Evolutionary conservation across 2,888 invertebrate genomes (phyloP).

Genomic region (Tribolium freemani): DNA sequence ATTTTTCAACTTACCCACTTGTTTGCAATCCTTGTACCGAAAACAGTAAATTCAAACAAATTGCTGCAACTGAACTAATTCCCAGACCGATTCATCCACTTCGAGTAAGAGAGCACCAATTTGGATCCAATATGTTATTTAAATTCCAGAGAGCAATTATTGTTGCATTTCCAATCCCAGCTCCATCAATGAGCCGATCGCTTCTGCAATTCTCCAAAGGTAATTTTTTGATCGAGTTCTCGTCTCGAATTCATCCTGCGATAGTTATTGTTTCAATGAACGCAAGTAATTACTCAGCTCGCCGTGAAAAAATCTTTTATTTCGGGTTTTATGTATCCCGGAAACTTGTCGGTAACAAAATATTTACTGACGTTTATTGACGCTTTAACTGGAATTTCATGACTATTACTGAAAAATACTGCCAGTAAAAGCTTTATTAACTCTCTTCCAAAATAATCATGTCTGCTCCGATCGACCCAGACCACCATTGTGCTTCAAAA

Average conservation of each 20-base stretch:
- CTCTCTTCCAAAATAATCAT: slow-evolving; percentile 39
- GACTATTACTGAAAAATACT: slow-evolving; percentile 40
- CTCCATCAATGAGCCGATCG: background rate
- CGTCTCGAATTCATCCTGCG: background rate
- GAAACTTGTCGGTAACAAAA: slow-evolving; percentile 45
- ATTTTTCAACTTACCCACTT: too few species aligned
- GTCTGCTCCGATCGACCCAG: slow-evolving; percentile 9
- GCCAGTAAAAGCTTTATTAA: slow-evolving; percentile 45
- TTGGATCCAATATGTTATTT: background rate
- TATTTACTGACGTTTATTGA: slow-evolving; percentile 45
- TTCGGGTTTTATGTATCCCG: slow-evolving; percentile 43
- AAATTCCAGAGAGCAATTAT: background rate
- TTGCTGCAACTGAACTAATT: too few species aligned
- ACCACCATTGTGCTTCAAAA: slow-evolving; percentile 30
- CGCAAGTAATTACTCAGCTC: slow-evolving; percentile 41
- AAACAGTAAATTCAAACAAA: too few species aligned
- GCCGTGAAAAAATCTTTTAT: slow-evolving; percentile 33
- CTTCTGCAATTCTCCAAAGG: background rate
- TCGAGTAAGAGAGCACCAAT: background rate
- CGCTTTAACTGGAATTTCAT: slow-evolving; percentile 42
- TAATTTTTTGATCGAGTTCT: background rate
- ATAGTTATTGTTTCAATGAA: slow-evolving; percentile 37
- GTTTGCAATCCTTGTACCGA: too few species aligned
- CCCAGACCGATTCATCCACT: too few species aligned
- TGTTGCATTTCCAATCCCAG: background rate